Base-by-base conservation (phyloP, 2,113 vertebrate genomes). In the Thomomys bottae region DNA sequence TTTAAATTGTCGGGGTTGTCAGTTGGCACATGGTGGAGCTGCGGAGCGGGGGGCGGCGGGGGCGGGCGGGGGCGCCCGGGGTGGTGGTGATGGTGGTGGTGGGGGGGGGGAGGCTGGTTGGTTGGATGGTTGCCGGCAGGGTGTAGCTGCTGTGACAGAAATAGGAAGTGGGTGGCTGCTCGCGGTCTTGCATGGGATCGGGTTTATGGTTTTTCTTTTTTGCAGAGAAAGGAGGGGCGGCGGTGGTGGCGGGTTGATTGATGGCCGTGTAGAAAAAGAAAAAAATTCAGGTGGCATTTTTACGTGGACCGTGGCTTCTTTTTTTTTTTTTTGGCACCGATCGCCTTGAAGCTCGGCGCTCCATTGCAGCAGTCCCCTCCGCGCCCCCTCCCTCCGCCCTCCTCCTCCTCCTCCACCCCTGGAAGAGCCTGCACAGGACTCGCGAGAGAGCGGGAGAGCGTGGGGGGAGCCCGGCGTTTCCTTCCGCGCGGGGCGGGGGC, bases 121-220 rank as follows among this genome's bases (percentile, higher is more conserved):
- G 95, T 71, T 88, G 96, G 82, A 15, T 91, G 93, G 95, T 71
- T 88, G 96, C 93, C 92, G 95, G 94, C 92, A 84, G 96, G 95
- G 95, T 94, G 96, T 95, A 94, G 96, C 95, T 95, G 92, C 96
- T 93, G 94, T 95, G 95, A 96, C 95, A 96, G 96, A 94, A 96
- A 96, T 96, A 96, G 96, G 96, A 96, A 96, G 96, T 96, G 96
- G 96, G 96, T 94, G 96, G 96, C 90, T 94, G 92, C 85, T 94
- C 84, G 79, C 92, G 34, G 96, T 81, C 90, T 94, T 89, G 94
- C 95, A 63, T 94, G 90, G 92, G 92, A 95, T 95, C 92, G 92
- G 92, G 94, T 95, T 94, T 89, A 96, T 94, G 94, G 92, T 95
- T 94, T 95, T 92, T 73, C n/a, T n/a, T 94, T 87, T 75, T 94